These are phyloP conservation scores for Nasonovia ribisnigri DNA, from an alignment of 2,888 invertebrate genomes.

Conservation along the genomic window DNA sequence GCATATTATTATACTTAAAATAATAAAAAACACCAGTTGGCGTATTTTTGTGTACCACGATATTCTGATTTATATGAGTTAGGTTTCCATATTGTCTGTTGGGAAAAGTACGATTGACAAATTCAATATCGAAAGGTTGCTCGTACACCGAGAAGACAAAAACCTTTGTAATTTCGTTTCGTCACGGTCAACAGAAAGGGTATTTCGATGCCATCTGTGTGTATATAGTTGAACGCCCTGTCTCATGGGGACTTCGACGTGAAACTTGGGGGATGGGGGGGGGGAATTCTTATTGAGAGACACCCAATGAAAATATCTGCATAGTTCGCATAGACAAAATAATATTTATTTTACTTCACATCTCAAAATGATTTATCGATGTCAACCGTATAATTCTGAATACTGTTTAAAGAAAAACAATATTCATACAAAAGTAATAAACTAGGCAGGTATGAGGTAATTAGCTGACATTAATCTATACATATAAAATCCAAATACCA, in stretches of 20 bases:
- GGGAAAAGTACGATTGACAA: slow-evolving; percentile 9
- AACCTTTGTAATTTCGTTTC: slow-evolving; percentile 27
- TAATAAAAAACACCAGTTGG: background rate
- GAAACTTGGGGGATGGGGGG: background rate
- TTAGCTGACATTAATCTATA: background rate
- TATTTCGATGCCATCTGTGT: background rate
- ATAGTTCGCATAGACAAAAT: background rate
- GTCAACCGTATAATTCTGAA: background rate
- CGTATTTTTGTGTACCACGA: background rate
- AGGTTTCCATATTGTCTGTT: slow-evolving; percentile 10
- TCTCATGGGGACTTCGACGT: slow-evolving; percentile 26
- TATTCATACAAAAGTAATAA: background rate
- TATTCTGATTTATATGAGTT: background rate
- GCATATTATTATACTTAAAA: background rate
- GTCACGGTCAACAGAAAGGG: background rate
- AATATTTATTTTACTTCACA: background rate
- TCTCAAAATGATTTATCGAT: background rate
- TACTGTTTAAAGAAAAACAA: background rate
- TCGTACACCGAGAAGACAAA: background rate
- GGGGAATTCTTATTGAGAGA: background rate
- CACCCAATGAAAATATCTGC: background rate
- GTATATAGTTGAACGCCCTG: background rate
- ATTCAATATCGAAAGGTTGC: slow-evolving; percentile 19
- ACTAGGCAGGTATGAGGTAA: background rate
- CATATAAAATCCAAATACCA: too few relatives aligned